phyloP scores from a whole-genome alignment of 2,113 vertebrate genomes.

The Pteropus alecto region DNA sequence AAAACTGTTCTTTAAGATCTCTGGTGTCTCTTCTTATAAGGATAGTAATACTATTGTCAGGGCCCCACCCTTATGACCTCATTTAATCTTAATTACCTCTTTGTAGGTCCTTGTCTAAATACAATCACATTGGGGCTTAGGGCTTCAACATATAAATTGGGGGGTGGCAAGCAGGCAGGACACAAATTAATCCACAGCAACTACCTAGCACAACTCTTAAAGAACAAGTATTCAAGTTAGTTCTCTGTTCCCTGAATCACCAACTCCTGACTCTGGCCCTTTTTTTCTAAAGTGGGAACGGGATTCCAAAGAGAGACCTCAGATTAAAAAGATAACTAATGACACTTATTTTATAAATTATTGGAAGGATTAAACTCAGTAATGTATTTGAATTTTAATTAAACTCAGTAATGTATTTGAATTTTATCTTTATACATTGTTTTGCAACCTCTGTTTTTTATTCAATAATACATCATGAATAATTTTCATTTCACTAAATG shows the following conservation, averaged over 20 bases:
- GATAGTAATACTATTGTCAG: background rate
- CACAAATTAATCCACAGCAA: background rate
- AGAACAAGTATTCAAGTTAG: background rate
- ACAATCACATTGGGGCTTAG: background rate
- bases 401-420: background rate
- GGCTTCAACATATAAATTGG: background rate
- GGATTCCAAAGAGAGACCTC: background rate
- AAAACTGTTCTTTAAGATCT: background rate
- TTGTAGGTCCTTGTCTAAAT: background rate
- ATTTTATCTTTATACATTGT: background rate
- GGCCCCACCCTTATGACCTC: background rate
- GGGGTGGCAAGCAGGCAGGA: too few relatives aligned
- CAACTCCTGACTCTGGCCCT: background rate
- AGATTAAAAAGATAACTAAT: background rate
- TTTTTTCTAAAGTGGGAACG: background rate
- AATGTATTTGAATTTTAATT: background rate
- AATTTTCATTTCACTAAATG: background rate
- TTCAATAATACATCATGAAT: background rate
- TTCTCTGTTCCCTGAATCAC: background rate
- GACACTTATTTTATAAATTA: background rate
- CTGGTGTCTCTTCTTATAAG: background rate
- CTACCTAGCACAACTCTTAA: background rate
- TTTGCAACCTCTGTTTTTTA: background rate
- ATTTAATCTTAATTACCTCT: background rate
- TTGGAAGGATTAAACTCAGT: background rate